Evolutionary conservation across 2,797 vertebrate species (phyloP).

Genomic region (Adelosebastes latens): DNA sequence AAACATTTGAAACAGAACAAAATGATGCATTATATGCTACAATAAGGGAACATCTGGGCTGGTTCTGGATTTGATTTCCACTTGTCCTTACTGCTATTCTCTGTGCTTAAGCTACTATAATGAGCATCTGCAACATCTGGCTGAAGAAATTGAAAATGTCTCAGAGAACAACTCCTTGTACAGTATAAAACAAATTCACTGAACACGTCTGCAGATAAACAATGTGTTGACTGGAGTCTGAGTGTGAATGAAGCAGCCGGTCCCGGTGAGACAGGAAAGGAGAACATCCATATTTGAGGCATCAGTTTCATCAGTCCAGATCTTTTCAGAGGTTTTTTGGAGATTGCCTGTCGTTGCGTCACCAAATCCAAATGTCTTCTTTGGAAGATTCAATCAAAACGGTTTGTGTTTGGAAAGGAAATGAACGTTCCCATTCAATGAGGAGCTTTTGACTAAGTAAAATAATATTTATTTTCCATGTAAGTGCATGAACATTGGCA

Average conservation of each 20-base stretch:
- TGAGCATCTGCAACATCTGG: slow-evolving; percentile 4
- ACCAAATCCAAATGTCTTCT: slow-evolving; percentile 3
- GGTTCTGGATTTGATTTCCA: neutral
- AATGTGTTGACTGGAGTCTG: neutral
- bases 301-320: neutral
- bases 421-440: neutral
- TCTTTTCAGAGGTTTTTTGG: slow-evolving; percentile 1
- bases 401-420: neutral
- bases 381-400: neutral
- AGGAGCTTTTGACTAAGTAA: neutral
- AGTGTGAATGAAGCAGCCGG: neutral
- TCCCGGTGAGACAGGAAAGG: neutral
- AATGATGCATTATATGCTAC: neutral
- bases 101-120: neutral
- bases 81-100: neutral
- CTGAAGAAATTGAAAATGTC: neutral
- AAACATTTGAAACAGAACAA: too few relatives aligned
- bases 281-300: neutral
- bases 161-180: neutral
- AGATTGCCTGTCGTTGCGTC: slow-evolving; percentile 14
- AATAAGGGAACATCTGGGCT: neutral
- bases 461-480: slow-evolving; percentile 16
- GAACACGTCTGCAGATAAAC: neutral
- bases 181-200: neutral
- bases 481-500: neutral